Evolutionary conservation across 2,113 vertebrate species (phyloP).

Genomic region (Pollimyrus isidori): DNA sequence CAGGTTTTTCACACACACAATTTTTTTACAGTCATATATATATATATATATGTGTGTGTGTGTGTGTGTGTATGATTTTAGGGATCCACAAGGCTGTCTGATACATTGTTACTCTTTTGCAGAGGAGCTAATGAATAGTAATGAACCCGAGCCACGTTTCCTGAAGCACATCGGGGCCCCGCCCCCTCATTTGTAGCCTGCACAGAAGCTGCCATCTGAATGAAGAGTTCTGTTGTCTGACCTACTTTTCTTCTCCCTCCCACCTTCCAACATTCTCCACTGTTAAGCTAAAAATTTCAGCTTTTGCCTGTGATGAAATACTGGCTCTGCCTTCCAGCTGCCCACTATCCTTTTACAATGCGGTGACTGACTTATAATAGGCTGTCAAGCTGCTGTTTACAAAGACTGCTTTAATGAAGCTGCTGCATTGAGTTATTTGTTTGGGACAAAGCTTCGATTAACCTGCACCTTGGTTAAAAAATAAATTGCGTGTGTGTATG

Average conservation of each 20-base stretch:
- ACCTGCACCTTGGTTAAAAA: neutral
- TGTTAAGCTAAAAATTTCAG: constrained; percentile 5
- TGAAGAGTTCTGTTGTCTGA: constrained; percentile 3
- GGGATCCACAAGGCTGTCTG: neutral
- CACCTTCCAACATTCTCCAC: neutral
- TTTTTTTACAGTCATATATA: neutral
- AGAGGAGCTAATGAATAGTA: constrained; percentile 9
- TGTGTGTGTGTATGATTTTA: neutral
- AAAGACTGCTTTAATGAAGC: neutral
- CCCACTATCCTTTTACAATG: neutral
- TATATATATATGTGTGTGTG: neutral
- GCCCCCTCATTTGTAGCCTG: neutral
- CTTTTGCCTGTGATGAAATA: neutral
- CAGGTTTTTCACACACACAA: neutral
- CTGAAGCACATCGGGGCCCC: neutral
- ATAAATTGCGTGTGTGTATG: neutral
- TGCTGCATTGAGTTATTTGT: neutral
- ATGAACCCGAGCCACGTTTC: neutral
- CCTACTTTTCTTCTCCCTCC: constrained; percentile 1
- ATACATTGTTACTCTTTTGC: neutral
- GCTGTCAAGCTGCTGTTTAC: neutral
- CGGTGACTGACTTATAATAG: neutral
- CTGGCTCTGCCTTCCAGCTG: neutral
- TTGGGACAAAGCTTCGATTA: neutral
- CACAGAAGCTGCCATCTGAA: neutral